Base-by-base conservation (phyloP, 2,888 invertebrate species). In the Palloptera scutellata region DNA sequence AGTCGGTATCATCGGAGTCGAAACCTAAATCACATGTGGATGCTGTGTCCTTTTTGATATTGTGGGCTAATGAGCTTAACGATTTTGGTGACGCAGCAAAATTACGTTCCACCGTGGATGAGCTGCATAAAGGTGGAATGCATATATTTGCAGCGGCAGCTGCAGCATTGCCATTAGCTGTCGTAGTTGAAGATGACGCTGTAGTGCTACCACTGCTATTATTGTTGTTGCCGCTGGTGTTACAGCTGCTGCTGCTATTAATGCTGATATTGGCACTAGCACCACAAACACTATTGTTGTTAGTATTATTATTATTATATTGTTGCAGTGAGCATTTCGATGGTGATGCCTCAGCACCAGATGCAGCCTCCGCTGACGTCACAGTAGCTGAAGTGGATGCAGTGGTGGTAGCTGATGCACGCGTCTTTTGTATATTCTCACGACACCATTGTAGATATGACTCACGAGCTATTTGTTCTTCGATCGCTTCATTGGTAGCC, bases 401-500 rank as follows among this genome's bases (percentile, higher is more conserved):
- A 19, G 71, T 67, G 42, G 72, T 71, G 54, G 75, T 70, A 42
- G 72, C 70, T 17, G 70, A 67, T 55, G 73, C 70, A 45, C 82
- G 79, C n/a, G 76, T 71, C 61, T 88, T 86, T 77, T 88, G 87
- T 81, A 90, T 88, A 78, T 89, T 90, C 64, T 91, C 90, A 69
- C 89, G 87, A 59, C 92, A 86, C 91, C 91, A 94, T 81, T 94
- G 92, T 59, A 94, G 87, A 84, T 94, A 94, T 52, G 93, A 93
- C 84, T 95, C 94, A 15, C 93, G 86, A 6, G 94, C 94, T 11
- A 94, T 92, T 86, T 94, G 94, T 81, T 95, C 93, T 79, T 94
- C 93, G 66, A 95, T 91, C n/a, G 92, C 92, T 82, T 95, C 94
- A 81, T 94, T 94, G 0, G 95, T 96, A 10, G 95, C 92, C 83